Evolutionary conservation across 2,888 invertebrate genomes (phyloP), one percentile per base, ranked within the genome.

Genomic region (Carpatolechia fugitivella): DNA sequence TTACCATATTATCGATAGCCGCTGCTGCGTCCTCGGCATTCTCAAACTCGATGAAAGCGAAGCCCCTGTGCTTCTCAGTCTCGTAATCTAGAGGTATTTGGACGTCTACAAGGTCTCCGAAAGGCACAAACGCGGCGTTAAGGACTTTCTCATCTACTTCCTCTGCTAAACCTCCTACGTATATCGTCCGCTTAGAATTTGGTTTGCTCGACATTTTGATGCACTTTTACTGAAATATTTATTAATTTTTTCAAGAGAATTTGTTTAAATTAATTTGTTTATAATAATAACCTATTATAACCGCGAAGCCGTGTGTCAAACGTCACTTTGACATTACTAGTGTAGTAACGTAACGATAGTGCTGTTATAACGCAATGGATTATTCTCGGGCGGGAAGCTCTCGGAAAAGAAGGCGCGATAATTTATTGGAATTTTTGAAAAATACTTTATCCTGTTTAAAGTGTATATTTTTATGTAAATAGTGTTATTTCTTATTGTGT

Each of bases 31-130:
- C 99, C 89, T 99, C 99, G 7, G 97, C 95, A 64, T 94, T 92
- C 87, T 99, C 99, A 89, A 98, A 99, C 87, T 99, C 99, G 62
- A 99, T 95, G 80, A 99, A 99, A 0, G 99, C 98, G 89, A 99
- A 99, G n/a, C 99, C 99, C 73, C 99, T 92, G 76, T 99, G 99
- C 75, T 98, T 98, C 76, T 99, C 98, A 54, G 95, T 94, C 85
- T 99, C 98, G 91, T 99, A 99, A 90, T 99, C 99, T 50, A 99
- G 91, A 8, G 99, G 99, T 80, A 98, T 97, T 88, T 99, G 98
- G 44, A 99, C 96, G 80, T 99, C 99, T n/a, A 97, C 94, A 57
- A 99, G 94, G 80, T 99, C 99, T 7, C 99, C 99, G 81, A 99
- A 99, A 1, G 99, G 99, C 66, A 99, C 97, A 76, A 99, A 99